Conservation (phyloP, 2,888 invertebrate genomes). For the Agrotis segetum region DNA sequence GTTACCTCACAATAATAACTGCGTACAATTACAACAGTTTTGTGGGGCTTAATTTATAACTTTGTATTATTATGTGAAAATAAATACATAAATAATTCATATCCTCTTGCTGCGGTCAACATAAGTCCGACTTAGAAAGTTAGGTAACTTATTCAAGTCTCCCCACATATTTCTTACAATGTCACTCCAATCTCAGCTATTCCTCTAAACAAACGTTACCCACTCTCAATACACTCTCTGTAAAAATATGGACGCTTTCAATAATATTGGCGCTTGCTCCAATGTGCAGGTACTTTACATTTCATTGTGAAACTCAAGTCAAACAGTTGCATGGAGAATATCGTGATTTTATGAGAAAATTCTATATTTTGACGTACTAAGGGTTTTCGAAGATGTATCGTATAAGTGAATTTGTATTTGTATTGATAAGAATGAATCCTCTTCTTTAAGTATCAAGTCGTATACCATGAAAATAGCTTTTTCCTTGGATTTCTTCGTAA, state of each 20-base stretch:
- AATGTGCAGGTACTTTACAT: conserved; percentile 62
- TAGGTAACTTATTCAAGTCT: neutral
- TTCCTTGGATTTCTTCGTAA: too few species aligned
- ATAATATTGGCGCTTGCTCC: conserved; percentile 72
- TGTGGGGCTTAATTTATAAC: too few species aligned
- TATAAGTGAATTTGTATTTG: neutral
- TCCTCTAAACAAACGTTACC: conserved; percentile 10
- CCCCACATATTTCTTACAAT: conserved; percentile 5
- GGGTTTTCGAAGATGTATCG: conserved; percentile 8
- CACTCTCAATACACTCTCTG: conserved; percentile 20
- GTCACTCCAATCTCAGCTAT: conserved; percentile 12
- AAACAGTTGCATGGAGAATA: conserved; percentile 75
- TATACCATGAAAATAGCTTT: too few species aligned
- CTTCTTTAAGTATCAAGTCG: neutral
- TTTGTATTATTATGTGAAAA: too few species aligned
- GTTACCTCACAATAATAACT: too few species aligned
- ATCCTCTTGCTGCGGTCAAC: too few species aligned
- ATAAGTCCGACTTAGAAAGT: too few species aligned
- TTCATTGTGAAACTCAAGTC: conserved; percentile 71
- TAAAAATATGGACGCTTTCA: conserved; percentile 69
- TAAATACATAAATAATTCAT: too few species aligned
- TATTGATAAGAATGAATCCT: neutral
- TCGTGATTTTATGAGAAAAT: conserved; percentile 78
- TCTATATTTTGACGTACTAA: conserved; percentile 34
- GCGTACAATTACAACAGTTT: too few species aligned